Base-by-base conservation (phyloP, 2,888 invertebrate genomes). In the Drosophila neoperkinsi region DNA sequence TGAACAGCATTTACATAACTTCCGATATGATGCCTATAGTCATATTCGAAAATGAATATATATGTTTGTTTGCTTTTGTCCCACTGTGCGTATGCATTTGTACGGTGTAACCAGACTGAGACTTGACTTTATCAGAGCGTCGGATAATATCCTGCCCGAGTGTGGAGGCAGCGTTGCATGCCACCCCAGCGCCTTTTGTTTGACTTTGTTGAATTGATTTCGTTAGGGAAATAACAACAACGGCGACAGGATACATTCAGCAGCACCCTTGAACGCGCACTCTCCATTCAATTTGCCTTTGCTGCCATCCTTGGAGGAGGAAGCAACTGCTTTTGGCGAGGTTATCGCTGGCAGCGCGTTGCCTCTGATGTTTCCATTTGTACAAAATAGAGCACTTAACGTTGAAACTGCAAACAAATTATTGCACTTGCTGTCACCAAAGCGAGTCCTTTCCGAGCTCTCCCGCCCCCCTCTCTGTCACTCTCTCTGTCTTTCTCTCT, bases 381-480 rank as follows among this genome's bases (percentile, higher is more conserved):
- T 88, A 87, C 85, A 91, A 91, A 92, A 92, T 91, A 92, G 92
- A 92, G 92, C 92, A 92, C 92, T 92, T 92, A 92, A 90, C 93
- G 90, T 90, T 76, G 72, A 88, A 89, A 89, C 91, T 88, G 90
- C 92, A 92, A 92, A 92, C 92, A 92, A 92, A 92, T 92, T 92
- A 92, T 91, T 92, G 92, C 92, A 92, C 92, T 92, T 92, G 90
- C 88, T 85, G 83, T 89, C 86, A 83, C 79, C 89, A 77, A 62
- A 56, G 65, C 65, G 63, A 57, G 63, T 43, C 16, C 31, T 31
- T 31, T 28, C 16, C 30, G 21, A 30, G 34, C 57, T 62, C 55
- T 63, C 53, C 71, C 61, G 77, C 51, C 13, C 4, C 9, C 9
- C 11, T 10, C 9, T 5, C 13, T 13, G 4, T 18, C 3, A 1